phyloP scores from a whole-genome alignment of 2,113 vertebrate species.

The Corythaeola cristata region DNA sequence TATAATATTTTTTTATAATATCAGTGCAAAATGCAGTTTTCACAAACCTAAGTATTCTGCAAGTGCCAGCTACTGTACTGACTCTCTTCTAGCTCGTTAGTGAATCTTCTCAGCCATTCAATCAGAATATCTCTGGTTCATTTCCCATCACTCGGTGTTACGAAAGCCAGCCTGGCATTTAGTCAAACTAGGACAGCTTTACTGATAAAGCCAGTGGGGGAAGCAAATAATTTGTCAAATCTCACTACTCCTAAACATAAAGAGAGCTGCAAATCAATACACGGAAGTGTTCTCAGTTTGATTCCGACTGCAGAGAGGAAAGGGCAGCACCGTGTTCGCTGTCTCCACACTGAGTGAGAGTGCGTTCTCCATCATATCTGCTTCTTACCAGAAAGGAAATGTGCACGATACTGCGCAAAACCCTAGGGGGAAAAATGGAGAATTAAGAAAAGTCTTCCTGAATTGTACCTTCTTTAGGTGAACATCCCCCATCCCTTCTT shows the following conservation, averaged over 20 bases:
- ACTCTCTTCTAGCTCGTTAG: neutral
- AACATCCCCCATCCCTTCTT: neutral
- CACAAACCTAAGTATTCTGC: neutral
- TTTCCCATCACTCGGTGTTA: constrained; percentile 74
- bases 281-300: constrained; percentile 68
- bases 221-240: constrained; percentile 80
- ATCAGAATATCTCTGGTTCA: constrained; percentile 54
- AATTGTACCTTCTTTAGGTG: neutral
- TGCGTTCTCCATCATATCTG: constrained; percentile 12
- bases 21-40: neutral
- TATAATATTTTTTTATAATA: neutral
- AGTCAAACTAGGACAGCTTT: constrained; percentile 60
- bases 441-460: neutral
- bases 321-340: constrained; percentile 36
- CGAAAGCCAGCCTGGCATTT: constrained; percentile 56
- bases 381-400: constrained; percentile 36
- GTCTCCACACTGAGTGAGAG: constrained; percentile 15
- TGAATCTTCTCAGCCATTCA: constrained; percentile 17
- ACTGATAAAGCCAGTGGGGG: constrained; percentile 75
- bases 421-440: neutral
- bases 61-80: neutral
- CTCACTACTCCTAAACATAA: constrained; percentile 44
- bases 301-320: constrained; percentile 58
- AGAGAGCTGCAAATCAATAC: constrained; percentile 73
- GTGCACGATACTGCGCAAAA: neutral